Evolutionary conservation across 1,140 invertebrate genomes (phyloP), one percentile per base, ranked within the genome.

Genomic region (Nephila pilipes): DNA sequence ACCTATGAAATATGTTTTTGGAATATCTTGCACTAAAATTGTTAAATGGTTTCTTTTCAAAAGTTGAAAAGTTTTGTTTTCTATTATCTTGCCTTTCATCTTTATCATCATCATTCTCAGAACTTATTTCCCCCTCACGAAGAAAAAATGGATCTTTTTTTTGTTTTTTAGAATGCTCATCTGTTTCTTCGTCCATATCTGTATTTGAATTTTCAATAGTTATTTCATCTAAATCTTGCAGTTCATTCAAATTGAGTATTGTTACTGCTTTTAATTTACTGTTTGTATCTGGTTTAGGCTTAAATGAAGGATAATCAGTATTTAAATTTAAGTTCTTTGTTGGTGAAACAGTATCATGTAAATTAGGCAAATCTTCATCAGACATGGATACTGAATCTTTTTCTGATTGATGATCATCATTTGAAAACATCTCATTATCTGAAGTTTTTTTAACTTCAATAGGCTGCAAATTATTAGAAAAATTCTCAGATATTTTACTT

Each of bases 111-210:
- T 60, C 85, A 38, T 57, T 87, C 16, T 55, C 69, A 79, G 88
- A 90, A 90, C n/a, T 25, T 55, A 32, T 46, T 57, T 57, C 69
- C 16, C 32, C 88, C 29, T n/a, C 29, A 18, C 22, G 16, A 10
- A 90, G 63, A 18, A 90, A 90, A 57, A 90, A 90, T 22, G 88
- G 22, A 90, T 90, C 88, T 20, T 80, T 90, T 29, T 80, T 57
- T 58, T 80, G 38, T 8, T 88, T 75, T 75, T 6, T 18, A 6
- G 29, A 18, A 75, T 36, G 29, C 36, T 38, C 18, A 69, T 0
- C 20, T 14, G 14, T 16, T 29, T 80, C 65, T 46, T 65, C 32
- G 8, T 88, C 69, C 32, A 1, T 29, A 60, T 20, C 18, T 3
- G 32, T 22, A 20, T 90, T 46, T 32, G 65, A 20, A 22, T 80